A percentile compares a stretch with the other conserved stretches of the same genome.
phyloP scores from a whole-genome alignment of 53 echinoderm and acorn worm species.

The Henricia sp. region DNA sequence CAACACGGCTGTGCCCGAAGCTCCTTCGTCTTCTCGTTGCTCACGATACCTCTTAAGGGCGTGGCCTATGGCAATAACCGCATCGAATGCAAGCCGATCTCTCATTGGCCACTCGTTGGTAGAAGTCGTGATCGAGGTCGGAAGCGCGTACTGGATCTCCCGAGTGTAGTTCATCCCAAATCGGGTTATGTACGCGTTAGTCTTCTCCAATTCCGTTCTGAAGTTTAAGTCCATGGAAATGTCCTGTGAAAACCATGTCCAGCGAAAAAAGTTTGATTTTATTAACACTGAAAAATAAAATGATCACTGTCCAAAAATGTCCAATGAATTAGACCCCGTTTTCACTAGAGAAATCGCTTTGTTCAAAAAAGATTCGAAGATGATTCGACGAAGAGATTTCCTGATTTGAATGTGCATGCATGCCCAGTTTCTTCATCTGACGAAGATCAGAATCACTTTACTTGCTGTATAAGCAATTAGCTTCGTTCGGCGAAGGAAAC shows the following conservation, averaged over 20 bases:
- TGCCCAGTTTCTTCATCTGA: too few species aligned
- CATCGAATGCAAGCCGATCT: slow-evolving; percentile 84
- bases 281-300: neutral
- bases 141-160: slow-evolving; percentile 84
- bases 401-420: too few species aligned
- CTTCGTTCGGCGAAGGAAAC: too few species aligned
- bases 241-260: slow-evolving; percentile 1
- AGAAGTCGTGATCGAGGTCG: slow-evolving; percentile 68
- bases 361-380: too few species aligned
- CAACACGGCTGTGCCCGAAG: slow-evolving; percentile 73
- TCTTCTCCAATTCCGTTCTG: slow-evolving; percentile 72
- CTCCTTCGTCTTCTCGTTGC: slow-evolving; percentile 35
- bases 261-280: neutral
- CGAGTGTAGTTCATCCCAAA: slow-evolving; percentile 96
- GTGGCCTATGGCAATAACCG: slow-evolving; percentile 88
- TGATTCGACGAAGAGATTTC: too few species aligned
- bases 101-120: slow-evolving; percentile 74
- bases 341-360: too few species aligned
- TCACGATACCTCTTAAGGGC: slow-evolving; percentile 77
- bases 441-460: too few species aligned
- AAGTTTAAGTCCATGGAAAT: slow-evolving; percentile 62
- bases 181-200: slow-evolving; percentile 90
- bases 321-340: neutral
- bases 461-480: too few species aligned
- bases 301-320: neutral